phyloP scores from a whole-genome alignment of 1,140 invertebrate species.

The Dendroctonus valens region DNA sequence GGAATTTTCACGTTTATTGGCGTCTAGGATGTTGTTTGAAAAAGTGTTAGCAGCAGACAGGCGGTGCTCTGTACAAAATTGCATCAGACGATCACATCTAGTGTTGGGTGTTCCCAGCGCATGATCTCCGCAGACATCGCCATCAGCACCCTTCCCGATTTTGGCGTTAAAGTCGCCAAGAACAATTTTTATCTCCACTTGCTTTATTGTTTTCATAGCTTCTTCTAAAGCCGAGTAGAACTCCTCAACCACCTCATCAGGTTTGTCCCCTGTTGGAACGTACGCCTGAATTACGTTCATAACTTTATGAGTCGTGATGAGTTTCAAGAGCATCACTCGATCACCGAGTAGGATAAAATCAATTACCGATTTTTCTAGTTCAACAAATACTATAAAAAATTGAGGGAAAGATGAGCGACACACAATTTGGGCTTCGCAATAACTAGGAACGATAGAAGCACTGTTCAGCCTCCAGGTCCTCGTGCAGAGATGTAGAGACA shows the following conservation, averaged over 20 bases:
- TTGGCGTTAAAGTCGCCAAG: too few species aligned
- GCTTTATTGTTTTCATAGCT: too few species aligned
- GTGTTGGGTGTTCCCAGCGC: conserved; percentile 41
- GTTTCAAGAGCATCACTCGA: conserved; percentile 3
- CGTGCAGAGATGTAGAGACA: too few species aligned
- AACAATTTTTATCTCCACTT: too few species aligned
- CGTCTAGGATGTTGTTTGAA: conserved; percentile 43
- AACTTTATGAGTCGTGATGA: conserved; percentile 11
- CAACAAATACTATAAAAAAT: too few species aligned
- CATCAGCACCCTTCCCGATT: conserved; percentile 11
- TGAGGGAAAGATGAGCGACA: too few species aligned
- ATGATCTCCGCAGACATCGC: conserved; percentile 5
- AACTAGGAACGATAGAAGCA: too few species aligned
- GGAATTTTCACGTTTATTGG: conserved; percentile 48
- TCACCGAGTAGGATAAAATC: conserved; percentile 1
- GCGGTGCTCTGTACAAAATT: conserved; percentile 45
- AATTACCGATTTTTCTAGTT: not conserved
- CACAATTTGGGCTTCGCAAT: too few species aligned
- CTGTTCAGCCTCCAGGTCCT: too few species aligned
- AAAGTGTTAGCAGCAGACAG: conserved; percentile 43
- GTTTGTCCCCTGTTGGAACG: too few species aligned
- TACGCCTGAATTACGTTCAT: conserved; percentile 8
- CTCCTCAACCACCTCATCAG: too few species aligned
- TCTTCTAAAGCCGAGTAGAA: too few species aligned
- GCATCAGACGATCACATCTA: conserved; percentile 39